A percentile compares a stretch with the other conserved stretches of the same genome.
Evolutionary conservation across 2,797 vertebrate genomes (phyloP).

Genomic region (Ataeniobius toweri): DNA sequence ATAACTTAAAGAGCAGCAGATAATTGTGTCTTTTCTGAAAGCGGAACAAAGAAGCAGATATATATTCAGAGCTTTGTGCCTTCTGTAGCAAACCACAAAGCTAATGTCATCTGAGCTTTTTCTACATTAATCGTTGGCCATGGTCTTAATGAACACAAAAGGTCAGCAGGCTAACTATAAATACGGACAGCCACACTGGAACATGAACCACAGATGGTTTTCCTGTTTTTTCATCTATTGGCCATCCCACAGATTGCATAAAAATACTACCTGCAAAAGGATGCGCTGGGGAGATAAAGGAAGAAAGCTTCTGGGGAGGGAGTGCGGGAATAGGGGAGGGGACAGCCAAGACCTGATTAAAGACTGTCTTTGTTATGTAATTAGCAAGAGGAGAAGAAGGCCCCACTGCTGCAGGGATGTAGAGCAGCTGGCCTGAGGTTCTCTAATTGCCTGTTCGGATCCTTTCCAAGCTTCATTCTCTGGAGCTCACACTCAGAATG

Average conservation of each 20-base stretch:
- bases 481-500: conserved; percentile 67
- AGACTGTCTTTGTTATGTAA: conserved; percentile 79
- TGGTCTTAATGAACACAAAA: conserved; percentile 13
- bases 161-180: conserved; percentile 27
- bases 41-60: conserved; percentile 10
- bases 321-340: conserved; percentile 26
- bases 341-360: conserved; percentile 71
- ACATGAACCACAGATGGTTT: neutral
- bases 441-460: conserved; percentile 78
- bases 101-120: conserved; percentile 14
- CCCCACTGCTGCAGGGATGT: conserved; percentile 60
- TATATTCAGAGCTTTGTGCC: neutral
- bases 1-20: neutral
- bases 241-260: conserved; percentile 24
- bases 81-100: conserved; percentile 3
- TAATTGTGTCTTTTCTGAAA: neutral
- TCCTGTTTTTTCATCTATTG: neutral
- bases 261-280: conserved; percentile 20
- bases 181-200: conserved; percentile 2
- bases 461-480: conserved; percentile 69
- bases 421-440: conserved; percentile 78
- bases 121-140: neutral
- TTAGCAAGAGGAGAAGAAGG: conserved; percentile 71
- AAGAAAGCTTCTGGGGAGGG: conserved; percentile 26
- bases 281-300: conserved; percentile 28